Evolutionary conservation across 2,113 vertebrate species (phyloP), one percentile per base, ranked within the genome.

Genomic region (Lynx canadensis): DNA sequence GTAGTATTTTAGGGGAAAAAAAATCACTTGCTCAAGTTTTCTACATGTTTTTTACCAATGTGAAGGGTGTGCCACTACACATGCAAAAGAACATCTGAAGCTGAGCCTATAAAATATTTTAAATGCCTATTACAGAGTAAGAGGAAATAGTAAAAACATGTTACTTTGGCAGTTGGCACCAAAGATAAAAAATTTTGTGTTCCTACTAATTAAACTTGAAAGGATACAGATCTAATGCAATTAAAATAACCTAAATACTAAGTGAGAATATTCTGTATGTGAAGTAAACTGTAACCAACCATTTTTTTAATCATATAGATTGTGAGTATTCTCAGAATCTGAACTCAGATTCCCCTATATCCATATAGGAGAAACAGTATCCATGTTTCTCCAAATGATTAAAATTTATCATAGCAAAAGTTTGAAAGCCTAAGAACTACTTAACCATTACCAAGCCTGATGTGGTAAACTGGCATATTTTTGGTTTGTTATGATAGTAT

Each of bases 111-210:
- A 87, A 78, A 93, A 57, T 78, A 93, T 74, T 69, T 92, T 55
- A 80, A 84, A 38, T 81, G 36, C 38, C 38, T 50, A 27, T 85
- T 94, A 63, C 29, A 94, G 18, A 83, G 4, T 68, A 91, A 89
- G 71, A 90, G 23, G 63, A 89, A 93, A 79, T 18, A 76, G 27
- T 55, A 38, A 89, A 79, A 88, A 83, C 19, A 45, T 80, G 45
- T 94, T 95, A 31, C 91, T 92, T 93, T 83, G 74, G 60, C 41
- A 96, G 7, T 65, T 95, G 74, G 33, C 86, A 91, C 14, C 68
- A 66, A 71, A 89, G 31, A 86, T 85, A 50, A 94, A 95, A 71
- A 78, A 65, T 79, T 69, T 87, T 90, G 52, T 82, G 13, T 92
- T 82, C 31, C 94, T 71, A 55, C 23, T 68, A 66, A 79, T 91